These are phyloP conservation scores for Streptopelia turtur DNA, from an alignment of 2,797 vertebrate genomes.

Conservation along the genomic window DNA sequence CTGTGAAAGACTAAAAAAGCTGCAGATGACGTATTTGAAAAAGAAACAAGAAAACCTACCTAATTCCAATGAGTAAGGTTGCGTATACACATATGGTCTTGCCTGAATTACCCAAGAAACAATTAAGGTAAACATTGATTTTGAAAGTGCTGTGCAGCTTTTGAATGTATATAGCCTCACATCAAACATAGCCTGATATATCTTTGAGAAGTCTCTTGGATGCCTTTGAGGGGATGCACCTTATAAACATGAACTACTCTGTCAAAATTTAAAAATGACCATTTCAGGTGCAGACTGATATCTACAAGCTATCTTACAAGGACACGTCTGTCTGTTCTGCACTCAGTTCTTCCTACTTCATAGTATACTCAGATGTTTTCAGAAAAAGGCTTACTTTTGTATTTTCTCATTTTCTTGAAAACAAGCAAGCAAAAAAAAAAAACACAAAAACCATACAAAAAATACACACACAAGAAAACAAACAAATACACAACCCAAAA, in stretches of 20 bases:
- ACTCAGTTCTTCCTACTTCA: background rate
- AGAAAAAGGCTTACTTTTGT: background rate
- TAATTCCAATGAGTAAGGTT: background rate
- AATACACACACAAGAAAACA: no score
- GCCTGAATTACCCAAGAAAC: background rate
- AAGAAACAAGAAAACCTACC: background rate
- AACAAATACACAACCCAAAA: background rate
- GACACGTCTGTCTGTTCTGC: background rate
- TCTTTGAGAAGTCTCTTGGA: background rate
- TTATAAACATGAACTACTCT: background rate
- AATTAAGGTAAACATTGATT: background rate
- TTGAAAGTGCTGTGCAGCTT: background rate
- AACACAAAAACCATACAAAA: background rate
- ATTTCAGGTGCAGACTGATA: background rate
- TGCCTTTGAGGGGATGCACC: background rate
- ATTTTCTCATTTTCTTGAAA: background rate
- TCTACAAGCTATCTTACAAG: background rate
- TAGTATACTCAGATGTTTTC: background rate
- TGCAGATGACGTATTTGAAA: background rate
- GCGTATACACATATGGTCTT: background rate
- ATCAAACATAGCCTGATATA: background rate
- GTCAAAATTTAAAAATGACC: background rate
- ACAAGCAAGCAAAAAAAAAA: background rate
- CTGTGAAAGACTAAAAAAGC: background rate
- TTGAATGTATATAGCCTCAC: background rate